Evolutionary conservation across 2,113 vertebrate genomes (phyloP), one percentile per base, ranked within the genome.

Genomic region (Melanocharis versteri): DNA sequence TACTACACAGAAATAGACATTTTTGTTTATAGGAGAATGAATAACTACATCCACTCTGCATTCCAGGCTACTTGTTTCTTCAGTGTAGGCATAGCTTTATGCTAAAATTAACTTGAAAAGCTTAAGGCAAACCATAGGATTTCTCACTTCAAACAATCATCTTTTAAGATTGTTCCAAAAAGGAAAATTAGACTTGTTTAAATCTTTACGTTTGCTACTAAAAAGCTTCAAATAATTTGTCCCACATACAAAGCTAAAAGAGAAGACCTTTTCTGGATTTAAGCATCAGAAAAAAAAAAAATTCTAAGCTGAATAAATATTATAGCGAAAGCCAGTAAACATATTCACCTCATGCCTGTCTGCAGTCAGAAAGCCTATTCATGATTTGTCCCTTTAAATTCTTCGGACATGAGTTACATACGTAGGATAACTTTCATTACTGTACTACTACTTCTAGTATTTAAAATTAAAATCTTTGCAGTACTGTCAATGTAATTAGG

Each of bases 341-440:
- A 35, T 30, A 56, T 71, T 89, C 61, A 75, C 40, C 39, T 83
- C 45, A 57, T 79, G 45, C 11, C 9, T 65, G 16, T 69, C 33
- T 89, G 27, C 40, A 87, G 66, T 65, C 70, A 72, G 40, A 42
- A 87, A 85, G 13, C 15, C 9, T 81, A 21, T 86, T 85, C 60
- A 14, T 92, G 51, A 76, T 93, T 84, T 80, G 51, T 47, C 40
- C 68, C 58, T 95, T 69, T 91, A 87, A 89, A 92, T 91, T 88
- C 33, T 70, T 77, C 64, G 53, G 17, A 50, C 68, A 30, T 8
- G 1, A 90, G 44, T 65, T 83, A 89, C 61, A 71, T 19, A 33
- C 6, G 8, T 35, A 89, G 27, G 70, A 81, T 70, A 72, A 51
- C 31, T 80, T 91, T 89, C 18, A 58, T 80, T 76, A 30, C 9